Percentiles rank a stretch among this genome's conserved stretches.
Evolutionary conservation across 2,113 vertebrate genomes (phyloP).

Genomic region (Puma concolor): DNA sequence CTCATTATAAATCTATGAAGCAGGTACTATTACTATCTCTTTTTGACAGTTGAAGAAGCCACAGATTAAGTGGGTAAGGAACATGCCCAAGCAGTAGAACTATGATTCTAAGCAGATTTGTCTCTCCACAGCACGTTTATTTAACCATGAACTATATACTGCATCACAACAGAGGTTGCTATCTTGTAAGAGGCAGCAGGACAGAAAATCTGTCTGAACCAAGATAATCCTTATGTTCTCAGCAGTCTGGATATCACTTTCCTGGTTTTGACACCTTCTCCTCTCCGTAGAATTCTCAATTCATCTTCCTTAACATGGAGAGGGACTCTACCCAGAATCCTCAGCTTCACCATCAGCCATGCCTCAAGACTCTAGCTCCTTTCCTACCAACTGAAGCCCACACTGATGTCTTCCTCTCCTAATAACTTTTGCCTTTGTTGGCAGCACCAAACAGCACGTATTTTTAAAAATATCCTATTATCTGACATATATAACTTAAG

Average conservation of each 20-base stretch:
- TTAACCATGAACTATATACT: not conserved
- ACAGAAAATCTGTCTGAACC: not conserved
- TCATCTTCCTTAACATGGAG: not conserved
- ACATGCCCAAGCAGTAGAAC: not conserved
- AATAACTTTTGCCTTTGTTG: not conserved
- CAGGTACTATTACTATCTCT: not conserved
- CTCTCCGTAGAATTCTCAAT: not conserved
- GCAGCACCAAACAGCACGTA: not conserved
- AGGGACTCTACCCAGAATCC: not conserved
- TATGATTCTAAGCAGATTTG: not conserved
- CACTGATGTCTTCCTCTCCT: not conserved
- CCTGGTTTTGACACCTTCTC: not conserved
- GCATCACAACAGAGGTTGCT: not conserved
- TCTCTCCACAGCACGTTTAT: not conserved
- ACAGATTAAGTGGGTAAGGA: not conserved
- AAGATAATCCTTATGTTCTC: not conserved
- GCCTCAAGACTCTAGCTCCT: not conserved
- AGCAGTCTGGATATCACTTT: not conserved
- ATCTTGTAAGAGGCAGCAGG: not conserved
- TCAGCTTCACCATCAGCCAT: not conserved
- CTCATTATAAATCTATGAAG: constrained; percentile 6
- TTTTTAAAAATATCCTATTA: not conserved
- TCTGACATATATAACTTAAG: not conserved
- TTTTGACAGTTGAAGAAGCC: not conserved
- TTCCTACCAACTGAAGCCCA: not conserved